Evolutionary conservation across 2,113 vertebrate genomes (phyloP).

Genomic region (Cavia porcellus): DNA sequence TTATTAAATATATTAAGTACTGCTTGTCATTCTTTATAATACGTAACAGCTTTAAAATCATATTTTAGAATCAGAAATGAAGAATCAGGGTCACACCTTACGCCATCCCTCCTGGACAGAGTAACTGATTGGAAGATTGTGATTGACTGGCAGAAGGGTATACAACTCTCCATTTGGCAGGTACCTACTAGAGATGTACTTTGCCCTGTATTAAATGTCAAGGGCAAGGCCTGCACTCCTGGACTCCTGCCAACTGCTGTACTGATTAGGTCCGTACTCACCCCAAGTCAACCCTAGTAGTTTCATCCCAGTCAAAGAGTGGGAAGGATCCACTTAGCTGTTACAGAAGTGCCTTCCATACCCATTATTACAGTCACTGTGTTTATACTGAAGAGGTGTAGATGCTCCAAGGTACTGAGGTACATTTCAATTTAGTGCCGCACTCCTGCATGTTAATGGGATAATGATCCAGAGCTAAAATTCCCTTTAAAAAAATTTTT

Average conservation of each 20-base stretch:
- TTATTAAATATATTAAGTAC: conserved; percentile 69
- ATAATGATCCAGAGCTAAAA: not conserved
- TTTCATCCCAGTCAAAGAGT: not conserved
- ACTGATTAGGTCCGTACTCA: not conserved
- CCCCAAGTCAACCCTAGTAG: not conserved
- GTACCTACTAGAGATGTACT: not conserved
- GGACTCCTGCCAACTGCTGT: conserved; percentile 14
- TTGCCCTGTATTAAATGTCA: conserved; percentile 22
- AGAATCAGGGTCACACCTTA: conserved; percentile 68
- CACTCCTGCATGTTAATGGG: not conserved
- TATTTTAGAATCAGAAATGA: conserved; percentile 58
- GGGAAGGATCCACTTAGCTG: not conserved
- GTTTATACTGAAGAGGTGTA: not conserved
- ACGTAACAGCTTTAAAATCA: not conserved
- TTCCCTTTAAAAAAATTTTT: not conserved
- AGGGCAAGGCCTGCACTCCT: conserved; percentile 30
- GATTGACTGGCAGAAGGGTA: conserved; percentile 47
- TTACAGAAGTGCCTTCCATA: not conserved
- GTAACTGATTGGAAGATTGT: conserved; percentile 40
- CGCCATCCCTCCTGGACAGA: conserved; percentile 47
- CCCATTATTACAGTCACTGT: not conserved
- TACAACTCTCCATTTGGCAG: conserved; percentile 37
- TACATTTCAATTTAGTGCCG: not conserved
- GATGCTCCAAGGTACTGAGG: not conserved
- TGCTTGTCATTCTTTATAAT: conserved; percentile 69